These are phyloP conservation scores for Brachyistius frenatus DNA, from an alignment of 2,113 vertebrate species.

Conservation along the genomic window DNA sequence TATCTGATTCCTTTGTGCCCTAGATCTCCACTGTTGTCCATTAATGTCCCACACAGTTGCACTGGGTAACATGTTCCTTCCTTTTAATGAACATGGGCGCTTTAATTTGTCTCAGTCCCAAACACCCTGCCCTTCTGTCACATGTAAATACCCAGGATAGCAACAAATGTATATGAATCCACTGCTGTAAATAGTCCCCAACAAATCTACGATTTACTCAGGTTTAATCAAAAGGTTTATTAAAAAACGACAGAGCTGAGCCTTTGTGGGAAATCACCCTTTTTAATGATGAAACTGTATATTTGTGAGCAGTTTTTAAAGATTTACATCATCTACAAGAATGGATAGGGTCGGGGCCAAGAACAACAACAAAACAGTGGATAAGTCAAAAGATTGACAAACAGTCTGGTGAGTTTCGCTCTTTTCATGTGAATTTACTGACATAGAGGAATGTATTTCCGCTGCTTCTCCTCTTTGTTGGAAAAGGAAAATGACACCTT, in stretches of 20 bases:
- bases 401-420: background rate
- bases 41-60: background rate
- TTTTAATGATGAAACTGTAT: background rate
- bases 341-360: background rate
- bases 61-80: background rate
- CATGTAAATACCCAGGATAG: background rate
- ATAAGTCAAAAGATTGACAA: too few species aligned
- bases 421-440: background rate
- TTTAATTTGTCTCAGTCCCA: background rate
- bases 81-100: background rate
- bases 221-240: background rate
- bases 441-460: background rate
- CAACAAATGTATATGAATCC: background rate
- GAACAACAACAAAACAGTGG: background rate
- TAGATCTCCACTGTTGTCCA: background rate
- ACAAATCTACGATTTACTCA: background rate
- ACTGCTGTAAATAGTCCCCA: background rate
- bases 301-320: too few species aligned
- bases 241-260: background rate
- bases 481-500: background rate
- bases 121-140: background rate
- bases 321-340: background rate
- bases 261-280: background rate
- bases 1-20: background rate
- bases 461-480: too few species aligned